These are phyloP conservation scores for Musca domestica DNA, from an alignment of 1,140 invertebrate species.

Conservation along the genomic window DNA sequence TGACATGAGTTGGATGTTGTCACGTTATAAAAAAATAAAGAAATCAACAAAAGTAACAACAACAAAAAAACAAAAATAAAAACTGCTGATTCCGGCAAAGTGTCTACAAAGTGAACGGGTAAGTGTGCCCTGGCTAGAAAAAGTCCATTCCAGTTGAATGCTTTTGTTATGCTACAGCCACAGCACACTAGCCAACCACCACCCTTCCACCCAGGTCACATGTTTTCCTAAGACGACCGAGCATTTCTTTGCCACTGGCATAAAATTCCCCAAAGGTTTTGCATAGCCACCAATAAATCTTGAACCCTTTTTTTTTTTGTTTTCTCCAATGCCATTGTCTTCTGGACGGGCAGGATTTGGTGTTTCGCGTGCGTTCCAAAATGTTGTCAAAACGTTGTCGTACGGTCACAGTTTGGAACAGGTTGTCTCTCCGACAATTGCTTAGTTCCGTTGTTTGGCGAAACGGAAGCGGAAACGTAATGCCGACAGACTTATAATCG, in stretches of 20 bases:
- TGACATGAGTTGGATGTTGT: constrained; percentile 45
- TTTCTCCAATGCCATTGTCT: constrained; percentile 1
- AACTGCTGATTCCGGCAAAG: neutral
- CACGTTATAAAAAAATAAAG: constrained; percentile 49
- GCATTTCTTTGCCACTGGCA: too few species aligned
- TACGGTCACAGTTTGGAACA: too few species aligned
- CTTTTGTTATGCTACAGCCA: neutral
- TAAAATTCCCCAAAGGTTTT: constrained; percentile 12
- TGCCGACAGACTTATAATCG: constrained; percentile 51
- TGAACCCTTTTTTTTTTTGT: constrained; percentile 43
- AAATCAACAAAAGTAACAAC: neutral
- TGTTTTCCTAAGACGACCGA: neutral
- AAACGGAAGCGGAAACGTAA: constrained; percentile 53
- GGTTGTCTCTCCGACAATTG: neutral
- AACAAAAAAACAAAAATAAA: neutral
- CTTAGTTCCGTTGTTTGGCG: constrained; percentile 27
- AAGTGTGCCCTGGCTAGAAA: neutral
- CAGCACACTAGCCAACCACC: too few species aligned
- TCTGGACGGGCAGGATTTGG: neutral
- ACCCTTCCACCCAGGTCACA: neutral
- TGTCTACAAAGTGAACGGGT: neutral
- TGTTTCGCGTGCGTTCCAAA: constrained; percentile 5
- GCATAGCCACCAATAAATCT: constrained; percentile 50
- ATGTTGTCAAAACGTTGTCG: constrained; percentile 20
- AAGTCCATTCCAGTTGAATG: neutral